Evolutionary conservation across 2,113 vertebrate species (phyloP).

Genomic region (Hippocampus barbouri): DNA sequence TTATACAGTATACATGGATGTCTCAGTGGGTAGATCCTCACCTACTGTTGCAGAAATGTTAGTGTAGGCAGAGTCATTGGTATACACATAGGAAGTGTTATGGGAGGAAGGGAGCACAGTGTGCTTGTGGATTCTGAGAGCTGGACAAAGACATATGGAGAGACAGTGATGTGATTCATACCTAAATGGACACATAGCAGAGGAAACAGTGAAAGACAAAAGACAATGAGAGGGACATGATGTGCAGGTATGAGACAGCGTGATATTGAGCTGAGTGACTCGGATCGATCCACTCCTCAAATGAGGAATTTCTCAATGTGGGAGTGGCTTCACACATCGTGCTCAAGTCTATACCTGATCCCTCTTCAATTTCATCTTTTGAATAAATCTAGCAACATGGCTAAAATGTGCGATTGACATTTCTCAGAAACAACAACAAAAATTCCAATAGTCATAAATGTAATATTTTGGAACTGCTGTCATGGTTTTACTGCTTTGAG

Average conservation of each 20-base stretch:
- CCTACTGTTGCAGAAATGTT: slow-evolving; percentile 96
- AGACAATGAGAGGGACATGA: slow-evolving; percentile 55
- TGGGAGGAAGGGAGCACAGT: slow-evolving; percentile 91
- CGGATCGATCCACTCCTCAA: slow-evolving; percentile 7
- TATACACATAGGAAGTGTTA: slow-evolving; percentile 93
- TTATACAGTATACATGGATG: slow-evolving; percentile 43
- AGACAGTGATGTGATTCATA: slow-evolving; percentile 61
- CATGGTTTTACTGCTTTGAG: not conserved
- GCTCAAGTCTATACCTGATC: slow-evolving; percentile 65
- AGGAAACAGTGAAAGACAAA: slow-evolving; percentile 52
- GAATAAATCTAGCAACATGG: not conserved
- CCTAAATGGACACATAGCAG: slow-evolving; percentile 51
- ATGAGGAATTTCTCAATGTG: slow-evolving; percentile 1
- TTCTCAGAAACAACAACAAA: not conserved
- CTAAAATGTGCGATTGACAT: not conserved
- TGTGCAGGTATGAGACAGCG: slow-evolving; percentile 64
- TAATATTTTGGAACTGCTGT: not conserved
- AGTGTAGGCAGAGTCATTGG: slow-evolving; percentile 98
- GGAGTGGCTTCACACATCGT: slow-evolving; percentile 46
- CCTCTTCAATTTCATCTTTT: slow-evolving; percentile 39
- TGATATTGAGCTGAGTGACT: slow-evolving; percentile 49
- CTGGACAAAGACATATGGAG: slow-evolving; percentile 73
- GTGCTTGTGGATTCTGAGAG: slow-evolving; percentile 91
- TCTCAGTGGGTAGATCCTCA: slow-evolving; percentile 75
- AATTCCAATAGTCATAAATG: not conserved